Percentiles rank a stretch among this genome's conserved stretches.
phyloP scores from a whole-genome alignment of 2,797 vertebrate genomes.

The Sebastes itinus region DNA sequence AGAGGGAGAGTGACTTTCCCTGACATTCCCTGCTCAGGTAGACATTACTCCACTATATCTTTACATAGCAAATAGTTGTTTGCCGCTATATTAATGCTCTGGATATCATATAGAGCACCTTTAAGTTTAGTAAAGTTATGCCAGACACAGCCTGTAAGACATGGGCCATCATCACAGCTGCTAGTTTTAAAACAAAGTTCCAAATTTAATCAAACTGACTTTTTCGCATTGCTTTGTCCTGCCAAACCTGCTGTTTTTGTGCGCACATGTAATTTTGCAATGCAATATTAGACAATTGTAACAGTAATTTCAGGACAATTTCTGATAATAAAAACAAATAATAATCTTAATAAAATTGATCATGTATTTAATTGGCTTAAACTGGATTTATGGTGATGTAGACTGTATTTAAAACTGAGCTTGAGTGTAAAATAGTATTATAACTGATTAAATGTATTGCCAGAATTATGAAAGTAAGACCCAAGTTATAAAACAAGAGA shows the following conservation, averaged over 20 bases:
- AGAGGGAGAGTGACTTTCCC: too few relatives aligned
- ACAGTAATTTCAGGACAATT: not conserved
- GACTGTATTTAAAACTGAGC: not conserved
- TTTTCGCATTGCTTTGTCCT: not conserved
- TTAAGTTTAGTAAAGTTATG: not conserved
- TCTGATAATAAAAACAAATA: not conserved
- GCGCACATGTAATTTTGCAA: not conserved
- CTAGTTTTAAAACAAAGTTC: too few relatives aligned
- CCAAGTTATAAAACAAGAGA: not conserved
- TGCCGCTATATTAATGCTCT: too few relatives aligned
- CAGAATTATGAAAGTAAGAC: not conserved
- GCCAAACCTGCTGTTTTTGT: not conserved
- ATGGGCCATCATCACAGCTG: too few relatives aligned
- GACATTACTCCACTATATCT: too few relatives aligned
- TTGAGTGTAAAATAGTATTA: not conserved
- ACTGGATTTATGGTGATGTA: not conserved
- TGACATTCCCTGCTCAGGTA: too few relatives aligned
- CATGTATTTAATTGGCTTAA: not conserved
- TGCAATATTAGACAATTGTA: not conserved
- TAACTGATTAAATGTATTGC: not conserved
- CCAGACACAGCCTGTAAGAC: not conserved
- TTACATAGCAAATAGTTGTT: too few relatives aligned
- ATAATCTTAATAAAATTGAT: not conserved
- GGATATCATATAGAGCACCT: too few relatives aligned
- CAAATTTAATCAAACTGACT: too few relatives aligned